phyloP scores from a whole-genome alignment of 1,140 invertebrate genomes.

The Cyrtorhinus lividipennis region DNA sequence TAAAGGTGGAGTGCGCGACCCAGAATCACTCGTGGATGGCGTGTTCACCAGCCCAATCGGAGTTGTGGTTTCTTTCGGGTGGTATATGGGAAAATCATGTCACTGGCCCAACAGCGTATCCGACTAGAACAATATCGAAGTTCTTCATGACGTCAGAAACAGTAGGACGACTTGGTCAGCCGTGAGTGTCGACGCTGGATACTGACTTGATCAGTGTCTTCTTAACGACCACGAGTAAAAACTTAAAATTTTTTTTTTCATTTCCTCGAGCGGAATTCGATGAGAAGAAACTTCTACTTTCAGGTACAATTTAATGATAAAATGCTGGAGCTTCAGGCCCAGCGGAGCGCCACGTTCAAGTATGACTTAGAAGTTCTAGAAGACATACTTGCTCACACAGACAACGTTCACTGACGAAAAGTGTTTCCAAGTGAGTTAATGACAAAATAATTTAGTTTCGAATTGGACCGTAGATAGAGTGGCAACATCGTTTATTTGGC shows the following conservation, averaged over 20 bases:
- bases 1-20: conserved; percentile 94
- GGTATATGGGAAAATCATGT: conserved; percentile 92
- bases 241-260: too few relatives aligned
- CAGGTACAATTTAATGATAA: conserved; percentile 59
- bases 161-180: conserved; percentile 66
- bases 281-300: too few relatives aligned
- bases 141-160: conserved; percentile 73
- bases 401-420: conserved; percentile 6
- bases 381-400: conserved; percentile 18
- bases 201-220: too few relatives aligned
- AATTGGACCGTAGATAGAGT: too few relatives aligned
- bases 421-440: conserved; percentile 7
- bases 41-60: conserved; percentile 89
- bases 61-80: conserved; percentile 96
- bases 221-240: too few relatives aligned
- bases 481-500: too few relatives aligned
- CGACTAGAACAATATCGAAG: conserved; percentile 77
- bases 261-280: too few relatives aligned
- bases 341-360: conserved; percentile 61
- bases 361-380: conserved; percentile 54
- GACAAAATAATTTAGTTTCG: too few relatives aligned
- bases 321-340: conserved; percentile 63
- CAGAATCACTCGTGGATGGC: conserved; percentile 82
- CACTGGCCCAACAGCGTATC: conserved; percentile 85
- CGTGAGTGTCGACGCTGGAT: conserved; percentile 68